A percentile compares a stretch with the other conserved stretches of the same genome.
phyloP scores from a whole-genome alignment of 2,113 vertebrate genomes.

The Balaeniceps rex region DNA sequence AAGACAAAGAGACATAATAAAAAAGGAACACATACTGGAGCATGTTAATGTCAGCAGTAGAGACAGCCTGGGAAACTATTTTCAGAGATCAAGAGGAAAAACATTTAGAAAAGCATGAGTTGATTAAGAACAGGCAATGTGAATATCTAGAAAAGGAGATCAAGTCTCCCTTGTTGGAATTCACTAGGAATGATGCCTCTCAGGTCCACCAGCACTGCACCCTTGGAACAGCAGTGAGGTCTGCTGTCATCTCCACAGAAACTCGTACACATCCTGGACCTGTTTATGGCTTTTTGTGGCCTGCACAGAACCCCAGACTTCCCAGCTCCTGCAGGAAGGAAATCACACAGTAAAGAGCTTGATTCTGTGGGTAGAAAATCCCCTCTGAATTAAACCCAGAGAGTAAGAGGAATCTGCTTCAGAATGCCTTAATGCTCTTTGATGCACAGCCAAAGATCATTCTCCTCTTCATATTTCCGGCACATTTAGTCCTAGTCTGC shows the following conservation, averaged over 20 bases:
- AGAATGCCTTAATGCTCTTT: conserved; percentile 29
- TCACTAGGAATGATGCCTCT: background rate
- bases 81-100: conserved; percentile 38
- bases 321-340: background rate
- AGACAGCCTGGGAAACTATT: conserved; percentile 55
- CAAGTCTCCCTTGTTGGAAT: background rate
- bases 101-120: conserved; percentile 18
- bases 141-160: conserved; percentile 18
- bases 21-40: conserved; percentile 26
- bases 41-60: conserved; percentile 17
- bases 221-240: background rate
- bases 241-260: background rate
- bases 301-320: background rate
- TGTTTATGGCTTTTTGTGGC: background rate
- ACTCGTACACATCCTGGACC: background rate
- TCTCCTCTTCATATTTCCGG: conserved; percentile 23
- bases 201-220: background rate
- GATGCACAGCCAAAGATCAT: conserved; percentile 40
- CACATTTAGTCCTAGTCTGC: conserved; percentile 9
- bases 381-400: conserved; percentile 31
- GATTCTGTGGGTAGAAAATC: conserved; percentile 30
- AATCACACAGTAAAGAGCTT: background rate
- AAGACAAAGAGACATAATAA: conserved; percentile 6
- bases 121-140: conserved; percentile 46
- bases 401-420: conserved; percentile 38